These are phyloP conservation scores for Bombus balteatus DNA, from an alignment of 1,140 invertebrate genomes.

Conservation along the genomic window DNA sequence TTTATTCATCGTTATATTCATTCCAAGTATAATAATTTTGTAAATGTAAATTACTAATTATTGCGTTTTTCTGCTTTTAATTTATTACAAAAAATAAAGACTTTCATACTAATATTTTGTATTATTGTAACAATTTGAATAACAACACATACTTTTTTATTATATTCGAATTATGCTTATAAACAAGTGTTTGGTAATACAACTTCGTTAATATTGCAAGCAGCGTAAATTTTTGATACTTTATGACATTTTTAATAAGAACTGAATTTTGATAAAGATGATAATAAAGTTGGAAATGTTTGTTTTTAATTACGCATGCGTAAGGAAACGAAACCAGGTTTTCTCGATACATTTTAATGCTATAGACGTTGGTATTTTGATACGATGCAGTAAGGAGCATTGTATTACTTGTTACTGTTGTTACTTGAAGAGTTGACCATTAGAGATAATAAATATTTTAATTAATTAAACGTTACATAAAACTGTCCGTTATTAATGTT, in stretches of 20 bases:
- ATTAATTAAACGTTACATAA: not conserved
- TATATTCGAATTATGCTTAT: not conserved
- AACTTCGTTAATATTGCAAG: not conserved
- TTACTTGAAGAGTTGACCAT: not conserved
- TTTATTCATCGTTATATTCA: constrained; percentile 15
- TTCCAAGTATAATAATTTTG: not conserved
- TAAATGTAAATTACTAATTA: not conserved
- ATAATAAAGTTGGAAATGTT: not conserved
- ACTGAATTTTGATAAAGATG: too few species aligned
- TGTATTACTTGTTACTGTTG: not conserved
- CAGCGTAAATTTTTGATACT: not conserved
- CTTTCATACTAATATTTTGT: too few species aligned
- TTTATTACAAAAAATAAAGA: not conserved
- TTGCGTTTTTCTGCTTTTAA: not conserved
- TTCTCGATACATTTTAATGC: not conserved
- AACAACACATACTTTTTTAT: not conserved
- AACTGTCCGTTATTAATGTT: not conserved
- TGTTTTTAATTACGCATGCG: constrained; percentile 26
- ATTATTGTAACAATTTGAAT: not conserved
- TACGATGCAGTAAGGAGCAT: constrained; percentile 12
- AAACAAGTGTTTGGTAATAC: not conserved
- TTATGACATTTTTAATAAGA: not conserved
- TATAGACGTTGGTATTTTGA: not conserved
- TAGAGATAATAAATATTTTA: not conserved
- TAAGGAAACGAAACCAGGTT: constrained; percentile 6